Base-by-base conservation (phyloP, 2,113 vertebrate species). In the Cheilinus undulatus region DNA sequence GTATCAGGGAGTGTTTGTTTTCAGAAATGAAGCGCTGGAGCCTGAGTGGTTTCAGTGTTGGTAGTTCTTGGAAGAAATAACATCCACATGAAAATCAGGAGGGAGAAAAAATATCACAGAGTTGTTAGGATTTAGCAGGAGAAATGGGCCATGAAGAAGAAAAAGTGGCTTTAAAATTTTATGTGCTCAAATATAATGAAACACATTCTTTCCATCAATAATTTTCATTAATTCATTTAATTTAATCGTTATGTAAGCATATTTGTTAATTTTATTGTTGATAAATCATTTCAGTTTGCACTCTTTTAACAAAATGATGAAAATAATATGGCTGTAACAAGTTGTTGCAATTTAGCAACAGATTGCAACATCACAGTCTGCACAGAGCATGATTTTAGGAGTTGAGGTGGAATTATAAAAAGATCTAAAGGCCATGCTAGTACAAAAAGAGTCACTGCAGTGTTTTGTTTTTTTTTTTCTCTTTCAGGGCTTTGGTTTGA, bases 61-160 rank as follows among this genome's bases (percentile, higher is more conserved):
- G 22, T 7, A 1, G 1, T 86, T 86, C 57, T 61, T 68, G 38
- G 68, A 61, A 82, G 8, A 32, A 48, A 45, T 62, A 66, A 59
- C 3, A 10, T 67, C 1, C 50, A 50, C 43, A 42, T 32, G 34
- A 59, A 73, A 73, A 76, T 79, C 61, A 28, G 15, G 40, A 52
- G 6, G 24, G 48, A 48, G 38, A 69, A 57, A 67, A n/a, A 51
- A 22, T 27, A 30, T 49, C 43, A 60, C 12, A 19, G 0, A 3
- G 28, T 36, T 73, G 42, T 46, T 6, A 14, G 32, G 38, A 40
- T 28, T 48, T 62, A 20, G 30, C 27, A 45, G 38, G 36, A n/a
- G 46, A 40, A 56, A 17, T 20, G 26, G 23, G 45, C 26, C 51
- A 60, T 26, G 22, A 50, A 3, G n/a, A 67, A 48, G 23, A 46